These are phyloP conservation scores for Ooceraea biroi DNA, from an alignment of 1,140 invertebrate species.

Conservation along the genomic window DNA sequence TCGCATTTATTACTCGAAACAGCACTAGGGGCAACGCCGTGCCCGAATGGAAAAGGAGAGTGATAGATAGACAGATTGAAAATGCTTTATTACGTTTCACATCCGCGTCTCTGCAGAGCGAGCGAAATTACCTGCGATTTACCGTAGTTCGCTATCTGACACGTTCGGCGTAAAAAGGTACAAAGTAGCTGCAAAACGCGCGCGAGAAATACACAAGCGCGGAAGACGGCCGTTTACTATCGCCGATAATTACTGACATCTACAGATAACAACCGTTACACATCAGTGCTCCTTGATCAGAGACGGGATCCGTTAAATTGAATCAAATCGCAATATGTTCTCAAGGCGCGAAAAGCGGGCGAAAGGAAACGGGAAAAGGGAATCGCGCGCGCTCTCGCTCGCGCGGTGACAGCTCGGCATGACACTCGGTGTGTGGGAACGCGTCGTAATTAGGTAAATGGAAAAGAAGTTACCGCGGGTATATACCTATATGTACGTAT, in stretches of 20 bases:
- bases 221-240: conserved; percentile 47
- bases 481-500: not conserved
- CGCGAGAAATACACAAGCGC: conserved; percentile 9
- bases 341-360: conserved; percentile 28
- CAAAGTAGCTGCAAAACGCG: conserved; percentile 38
- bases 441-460: conserved; percentile 64
- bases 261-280: conserved; percentile 38
- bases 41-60: conserved; percentile 39
- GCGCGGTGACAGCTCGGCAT: conserved; percentile 38
- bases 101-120: conserved; percentile 27
- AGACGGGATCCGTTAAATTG: conserved; percentile 76
- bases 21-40: not conserved
- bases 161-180: conserved; percentile 5
- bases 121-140: conserved; percentile 50
- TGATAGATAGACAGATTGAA: conserved; percentile 50
- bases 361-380: conserved; percentile 28
- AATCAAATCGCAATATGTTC: conserved; percentile 69
- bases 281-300: conserved; percentile 62
- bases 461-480: conserved; percentile 49
- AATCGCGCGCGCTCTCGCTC: conserved; percentile 16
- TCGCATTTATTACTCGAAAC: conserved; percentile 9
- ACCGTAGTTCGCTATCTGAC: conserved; percentile 27
- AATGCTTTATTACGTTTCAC: conserved; percentile 51
- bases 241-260: conserved; percentile 53
- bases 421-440: conserved; percentile 54